phyloP scores from a whole-genome alignment of 2,888 invertebrate genomes.

The Orthonevra nobilis region DNA sequence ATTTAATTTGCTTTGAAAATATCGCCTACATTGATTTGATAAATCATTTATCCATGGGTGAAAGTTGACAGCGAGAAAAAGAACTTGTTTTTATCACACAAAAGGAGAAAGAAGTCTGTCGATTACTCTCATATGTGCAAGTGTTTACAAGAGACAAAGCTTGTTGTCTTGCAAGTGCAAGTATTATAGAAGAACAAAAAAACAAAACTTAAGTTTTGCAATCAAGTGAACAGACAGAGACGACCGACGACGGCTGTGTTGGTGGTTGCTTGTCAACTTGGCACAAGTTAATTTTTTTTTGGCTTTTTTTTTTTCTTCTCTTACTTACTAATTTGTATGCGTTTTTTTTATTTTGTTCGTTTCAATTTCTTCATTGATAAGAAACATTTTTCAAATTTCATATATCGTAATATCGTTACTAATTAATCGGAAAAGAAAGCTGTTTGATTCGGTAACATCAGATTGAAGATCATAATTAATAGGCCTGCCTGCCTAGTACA shows the following conservation, averaged over 20 bases:
- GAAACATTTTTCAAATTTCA: constrained; percentile 3
- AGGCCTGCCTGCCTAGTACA: constrained; percentile 7
- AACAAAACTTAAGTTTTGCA: constrained; percentile 33
- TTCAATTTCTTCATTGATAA: constrained; percentile 18
- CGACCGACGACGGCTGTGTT: no score
- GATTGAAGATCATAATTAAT: neutral
- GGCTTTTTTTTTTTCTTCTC: constrained; percentile 29
- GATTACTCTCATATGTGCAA: constrained; percentile 5
- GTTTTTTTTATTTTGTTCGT: constrained; percentile 27
- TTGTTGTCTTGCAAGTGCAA: constrained; percentile 28
- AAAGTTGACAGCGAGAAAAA: constrained; percentile 47
- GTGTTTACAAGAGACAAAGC: constrained; percentile 12
- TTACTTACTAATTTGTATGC: constrained; percentile 30
- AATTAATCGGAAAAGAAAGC: no score
- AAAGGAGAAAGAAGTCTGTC: constrained; percentile 9
- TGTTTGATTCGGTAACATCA: neutral
- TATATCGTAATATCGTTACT: no score
- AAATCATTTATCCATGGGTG: constrained; percentile 42
- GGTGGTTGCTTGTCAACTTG: constrained; percentile 48
- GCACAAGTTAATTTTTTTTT: constrained; percentile 26
- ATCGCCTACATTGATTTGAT: constrained; percentile 31
- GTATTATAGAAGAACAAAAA: constrained; percentile 72
- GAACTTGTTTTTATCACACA: constrained; percentile 49
- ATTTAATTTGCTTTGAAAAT: neutral
- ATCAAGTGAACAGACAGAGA: constrained; percentile 31